Conservation (phyloP, 2,113 vertebrate species). For the Sapajus apella region DNA sequence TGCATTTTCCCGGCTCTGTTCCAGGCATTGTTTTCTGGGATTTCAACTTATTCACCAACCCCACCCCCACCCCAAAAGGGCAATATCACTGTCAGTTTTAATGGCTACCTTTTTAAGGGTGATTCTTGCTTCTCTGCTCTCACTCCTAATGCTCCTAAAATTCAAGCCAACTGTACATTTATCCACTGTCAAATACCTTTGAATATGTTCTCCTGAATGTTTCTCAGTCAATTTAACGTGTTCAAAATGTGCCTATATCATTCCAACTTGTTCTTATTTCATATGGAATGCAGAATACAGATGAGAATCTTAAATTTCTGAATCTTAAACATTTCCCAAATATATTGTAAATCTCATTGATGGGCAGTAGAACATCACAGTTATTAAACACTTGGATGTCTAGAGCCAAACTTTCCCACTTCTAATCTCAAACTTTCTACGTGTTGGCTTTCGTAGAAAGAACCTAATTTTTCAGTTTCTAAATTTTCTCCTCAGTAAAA, state of each 20-base stretch:
- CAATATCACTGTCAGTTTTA: background rate
- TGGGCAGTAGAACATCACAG: background rate
- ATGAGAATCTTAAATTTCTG: background rate
- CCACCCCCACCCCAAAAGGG: background rate
- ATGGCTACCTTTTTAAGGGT: background rate
- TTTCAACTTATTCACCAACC: background rate
- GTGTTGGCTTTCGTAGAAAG: background rate
- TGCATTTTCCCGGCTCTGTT: background rate
- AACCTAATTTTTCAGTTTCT: background rate
- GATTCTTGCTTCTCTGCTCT: background rate
- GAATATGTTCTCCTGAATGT: background rate
- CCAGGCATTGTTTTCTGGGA: background rate
- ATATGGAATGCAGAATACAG: background rate
- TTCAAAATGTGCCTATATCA: background rate
- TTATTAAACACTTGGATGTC: background rate
- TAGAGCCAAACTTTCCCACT: background rate
- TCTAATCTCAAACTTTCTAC: background rate
- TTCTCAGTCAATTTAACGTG: background rate
- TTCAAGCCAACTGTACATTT: background rate
- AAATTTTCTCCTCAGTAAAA: background rate
- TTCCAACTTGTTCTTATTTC: conserved; percentile 5
- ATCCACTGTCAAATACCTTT: background rate
- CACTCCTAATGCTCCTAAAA: background rate
- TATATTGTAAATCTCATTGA: background rate
- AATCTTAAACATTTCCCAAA: background rate